Base-by-base conservation (phyloP, 2,888 invertebrate genomes). In the Sarcophaga carnaria region DNA sequence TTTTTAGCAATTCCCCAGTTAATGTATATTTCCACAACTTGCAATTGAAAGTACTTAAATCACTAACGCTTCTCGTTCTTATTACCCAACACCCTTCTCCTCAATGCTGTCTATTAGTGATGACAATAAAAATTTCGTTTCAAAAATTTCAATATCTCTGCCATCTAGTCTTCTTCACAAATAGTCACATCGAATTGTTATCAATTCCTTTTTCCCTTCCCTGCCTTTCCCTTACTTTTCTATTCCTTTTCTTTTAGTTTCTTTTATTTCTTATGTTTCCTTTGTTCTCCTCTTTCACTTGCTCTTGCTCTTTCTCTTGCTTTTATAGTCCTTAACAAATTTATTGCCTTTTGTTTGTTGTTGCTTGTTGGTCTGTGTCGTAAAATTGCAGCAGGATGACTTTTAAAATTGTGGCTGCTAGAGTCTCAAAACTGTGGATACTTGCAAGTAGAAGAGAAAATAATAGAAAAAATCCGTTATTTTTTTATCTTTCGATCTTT, bases 1-100 rank as follows among this genome's bases (percentile, higher is more conserved):
- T 54, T 54, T 14, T 54, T 54, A 54, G 14, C 17, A 14, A 54
- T 17, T 54, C 54, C 54, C 54, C 4, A 54, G 54, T 54, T 12
- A 54, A 54, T 54, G 54, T 54, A 17, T 4, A 64, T 59, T 82
- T 82, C 47, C 64, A 47, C 1, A 60, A 66, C 11, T 59, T 76
- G 76, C 70, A 82, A 47, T 59, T 64, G 25, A 45, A 77, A 82
- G 82, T 63, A 70, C 76, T 81, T 81, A 76, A 81, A 70, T 64
- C 54, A 54, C 54, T 14, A 54, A 14, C 4, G 12, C 54, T 54
- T 2, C 45, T 20, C 22, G 59, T 71, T 22, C 22, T 22, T 22
- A 22, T 22, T 22, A 22, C 22, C 22, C 1, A 20, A 20, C 20
- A 20, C 45, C 8, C 14, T 12, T 22, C 45, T 4, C 12, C 25